These are phyloP conservation scores for Onychomys arenicola DNA, from an alignment of 2,797 vertebrate genomes.

Conservation along the genomic window DNA sequence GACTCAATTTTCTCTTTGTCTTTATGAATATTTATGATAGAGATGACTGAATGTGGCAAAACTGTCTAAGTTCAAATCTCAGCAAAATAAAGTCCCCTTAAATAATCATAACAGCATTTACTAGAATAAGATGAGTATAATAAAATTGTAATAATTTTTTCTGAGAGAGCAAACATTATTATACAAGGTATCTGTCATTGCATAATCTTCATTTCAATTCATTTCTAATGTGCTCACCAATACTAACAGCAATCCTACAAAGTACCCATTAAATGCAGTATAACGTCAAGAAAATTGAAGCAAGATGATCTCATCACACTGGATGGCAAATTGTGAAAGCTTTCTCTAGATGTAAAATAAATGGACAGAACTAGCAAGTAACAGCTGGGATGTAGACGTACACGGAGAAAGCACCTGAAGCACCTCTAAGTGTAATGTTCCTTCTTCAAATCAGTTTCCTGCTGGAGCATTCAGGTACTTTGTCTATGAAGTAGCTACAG, in stretches of 20 bases:
- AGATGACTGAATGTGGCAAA: background rate
- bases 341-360: constrained; percentile 50
- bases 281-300: constrained; percentile 55
- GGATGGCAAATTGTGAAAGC: background rate
- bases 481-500: constrained; percentile 80
- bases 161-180: background rate
- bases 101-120: background rate
- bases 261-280: background rate
- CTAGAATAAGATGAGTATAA: background rate
- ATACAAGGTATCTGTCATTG: background rate
- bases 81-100: background rate
- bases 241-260: background rate
- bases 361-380: constrained; percentile 67
- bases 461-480: constrained; percentile 69
- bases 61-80: background rate
- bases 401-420: constrained; percentile 2
- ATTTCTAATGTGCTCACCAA: constrained; percentile 33
- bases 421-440: constrained; percentile 69
- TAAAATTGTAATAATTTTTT: background rate
- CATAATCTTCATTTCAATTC: constrained; percentile 40
- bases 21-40: background rate
- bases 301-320: constrained; percentile 24
- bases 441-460: constrained; percentile 74
- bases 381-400: constrained; percentile 68
- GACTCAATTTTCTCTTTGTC: background rate